Base-by-base conservation (phyloP, 2,113 vertebrate genomes). In the Archilochus colubris region DNA sequence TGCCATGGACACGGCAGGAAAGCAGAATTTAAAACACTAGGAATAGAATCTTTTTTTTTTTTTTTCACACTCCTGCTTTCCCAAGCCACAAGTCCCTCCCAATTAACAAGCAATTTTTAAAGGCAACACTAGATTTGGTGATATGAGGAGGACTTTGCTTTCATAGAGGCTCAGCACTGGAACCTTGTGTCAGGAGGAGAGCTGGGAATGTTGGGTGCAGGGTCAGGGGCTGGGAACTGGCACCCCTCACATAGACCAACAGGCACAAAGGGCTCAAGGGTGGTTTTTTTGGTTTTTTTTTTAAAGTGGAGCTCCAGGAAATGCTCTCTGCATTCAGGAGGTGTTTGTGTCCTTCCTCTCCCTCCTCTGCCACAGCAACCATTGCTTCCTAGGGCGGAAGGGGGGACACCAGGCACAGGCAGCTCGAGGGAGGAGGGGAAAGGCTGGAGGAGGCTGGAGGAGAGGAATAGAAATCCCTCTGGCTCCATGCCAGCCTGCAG, bases 341-440 rank as follows among this genome's bases (percentile, higher is more conserved):
- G 66, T 86, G 92, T 92, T 73, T 7, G 55, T 50, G 87, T 43
- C 83, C 89, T 94, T 88, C 93, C 94, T 95, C 68, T 74, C 93
- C 53, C 27, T 62, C 84, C 31, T 28, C 44, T 92, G 82, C 88
- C 62, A 91, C 25, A 91, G 82, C 12, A 69, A 63, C 30, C 3
- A 88, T 78, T 91, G 19, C 96, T 98, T 97, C 96, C 96, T 97
- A 86, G 44, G 92, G 96, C 93, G 87, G 96, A 96, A 96, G 86
- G 73, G 91, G 73, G 93, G 44, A 84, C 84, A 64, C 76, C 57
- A 6, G 89, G 92, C 85, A 55, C 5, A 63, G 59, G 33, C 36
- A 12, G 93, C 76, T 23, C n/a, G 15, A 94, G 72, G 94, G 90
- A 95, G 96, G 93, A 95, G 95, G 94, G 89, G 82, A 44, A 44